Evolutionary conservation across 2,888 invertebrate genomes (phyloP).

Genomic region (Coremacera marginata): DNA sequence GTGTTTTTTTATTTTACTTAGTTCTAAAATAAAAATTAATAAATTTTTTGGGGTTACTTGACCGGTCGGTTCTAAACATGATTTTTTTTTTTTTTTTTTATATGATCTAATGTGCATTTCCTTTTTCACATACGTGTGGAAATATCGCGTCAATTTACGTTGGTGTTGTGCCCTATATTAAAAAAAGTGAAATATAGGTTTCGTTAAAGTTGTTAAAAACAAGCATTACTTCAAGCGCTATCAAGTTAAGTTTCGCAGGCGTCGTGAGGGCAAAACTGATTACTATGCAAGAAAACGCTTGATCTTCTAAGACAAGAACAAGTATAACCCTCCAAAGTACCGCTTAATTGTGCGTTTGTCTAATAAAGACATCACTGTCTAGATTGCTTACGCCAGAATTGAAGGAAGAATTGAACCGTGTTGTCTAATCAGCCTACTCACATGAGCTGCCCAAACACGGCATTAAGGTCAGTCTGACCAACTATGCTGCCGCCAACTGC

Average conservation of each 20-base stretch:
- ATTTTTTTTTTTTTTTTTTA: slow-evolving; percentile 55
- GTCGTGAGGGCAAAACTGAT: too few relatives aligned
- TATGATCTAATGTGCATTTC: too few relatives aligned
- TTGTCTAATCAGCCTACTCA: slow-evolving; percentile 97
- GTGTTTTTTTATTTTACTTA: too few relatives aligned
- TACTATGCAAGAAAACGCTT: too few relatives aligned
- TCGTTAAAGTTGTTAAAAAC: too few relatives aligned
- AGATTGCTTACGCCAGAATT: slow-evolving; percentile 97
- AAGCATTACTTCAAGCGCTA: too few relatives aligned
- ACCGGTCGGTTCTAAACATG: not conserved
- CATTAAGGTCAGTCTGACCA: slow-evolving; percentile 96
- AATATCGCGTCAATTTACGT: too few relatives aligned
- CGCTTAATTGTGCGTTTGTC: slow-evolving; percentile 97
- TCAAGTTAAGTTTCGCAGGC: too few relatives aligned
- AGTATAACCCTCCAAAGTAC: slow-evolving; percentile 99
- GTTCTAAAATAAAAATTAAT: too few relatives aligned
- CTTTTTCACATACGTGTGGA: slow-evolving; percentile 65
- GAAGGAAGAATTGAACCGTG: slow-evolving; percentile 98
- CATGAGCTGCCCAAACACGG: slow-evolving; percentile 97
- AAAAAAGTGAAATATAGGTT: too few relatives aligned
- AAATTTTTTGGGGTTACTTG: too few relatives aligned
- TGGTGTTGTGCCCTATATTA: too few relatives aligned
- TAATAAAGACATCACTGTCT: slow-evolving; percentile 98
- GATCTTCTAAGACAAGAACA: slow-evolving; percentile 99
- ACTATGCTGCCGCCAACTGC: slow-evolving; percentile 99